phyloP scores from a whole-genome alignment of 2,113 vertebrate genomes.

The Calyptommatus sinebrachiatus region DNA sequence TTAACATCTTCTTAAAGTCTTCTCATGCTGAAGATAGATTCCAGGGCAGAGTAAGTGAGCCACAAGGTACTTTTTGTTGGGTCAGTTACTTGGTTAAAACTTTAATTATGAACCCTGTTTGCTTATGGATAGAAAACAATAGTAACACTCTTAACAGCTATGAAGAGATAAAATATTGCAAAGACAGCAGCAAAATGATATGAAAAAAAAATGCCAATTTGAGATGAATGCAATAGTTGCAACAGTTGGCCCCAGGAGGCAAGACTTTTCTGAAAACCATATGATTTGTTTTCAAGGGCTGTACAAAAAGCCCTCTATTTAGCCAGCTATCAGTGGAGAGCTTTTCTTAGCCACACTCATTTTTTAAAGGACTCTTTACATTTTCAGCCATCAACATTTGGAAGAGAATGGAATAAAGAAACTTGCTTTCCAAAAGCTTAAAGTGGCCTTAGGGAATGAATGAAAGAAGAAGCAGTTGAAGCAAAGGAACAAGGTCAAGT shows the following conservation, averaged over 20 bases:
- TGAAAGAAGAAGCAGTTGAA: slow-evolving; percentile 10
- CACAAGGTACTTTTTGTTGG: no score
- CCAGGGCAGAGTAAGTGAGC: no score
- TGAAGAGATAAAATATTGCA: not conserved
- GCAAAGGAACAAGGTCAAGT: not conserved
- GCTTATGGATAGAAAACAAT: not conserved
- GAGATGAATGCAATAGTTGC: not conserved
- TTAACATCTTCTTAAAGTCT: no score
- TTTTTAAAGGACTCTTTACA: slow-evolving; percentile 29
- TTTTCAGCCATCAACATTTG: slow-evolving; percentile 11
- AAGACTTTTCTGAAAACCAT: not conserved
- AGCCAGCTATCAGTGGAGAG: not conserved
- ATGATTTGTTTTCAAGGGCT: slow-evolving; percentile 13
- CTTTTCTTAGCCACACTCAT: not conserved
- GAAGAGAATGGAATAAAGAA: slow-evolving; percentile 5
- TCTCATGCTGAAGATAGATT: no score
- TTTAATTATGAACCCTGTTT: not conserved
- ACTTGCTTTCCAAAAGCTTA: slow-evolving; percentile 17
- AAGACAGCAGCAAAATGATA: not conserved
- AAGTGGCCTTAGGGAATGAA: slow-evolving; percentile 7
- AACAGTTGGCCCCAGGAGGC: not conserved
- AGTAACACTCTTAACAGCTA: not conserved
- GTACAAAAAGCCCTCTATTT: not conserved
- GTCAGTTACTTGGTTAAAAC: no score
- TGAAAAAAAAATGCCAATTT: not conserved